These are phyloP conservation scores for Schlechtendalia chinensis DNA, from an alignment of 1,140 invertebrate species.

Conservation along the genomic window DNA sequence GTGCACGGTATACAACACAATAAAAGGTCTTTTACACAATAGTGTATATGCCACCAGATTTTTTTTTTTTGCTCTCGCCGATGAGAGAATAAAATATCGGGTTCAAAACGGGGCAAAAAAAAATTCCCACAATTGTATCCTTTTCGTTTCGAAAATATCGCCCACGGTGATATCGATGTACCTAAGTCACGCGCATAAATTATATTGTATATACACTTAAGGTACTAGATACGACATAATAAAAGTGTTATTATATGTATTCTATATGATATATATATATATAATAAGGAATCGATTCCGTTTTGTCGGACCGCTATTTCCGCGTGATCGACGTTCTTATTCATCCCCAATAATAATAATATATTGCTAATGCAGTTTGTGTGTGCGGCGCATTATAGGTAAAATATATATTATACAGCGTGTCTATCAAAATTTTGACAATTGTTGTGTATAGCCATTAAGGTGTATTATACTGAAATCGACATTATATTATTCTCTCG, in stretches of 20 bases:
- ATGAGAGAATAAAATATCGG: neutral
- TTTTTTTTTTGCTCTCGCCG: neutral
- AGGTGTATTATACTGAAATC: too few relatives aligned
- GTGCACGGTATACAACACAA: neutral
- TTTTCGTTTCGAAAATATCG: constrained; percentile 1
- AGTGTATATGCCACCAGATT: neutral
- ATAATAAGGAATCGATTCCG: neutral
- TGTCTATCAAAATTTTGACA: too few relatives aligned
- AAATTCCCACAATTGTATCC: neutral
- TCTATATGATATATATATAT: too few relatives aligned
- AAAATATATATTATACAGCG: neutral
- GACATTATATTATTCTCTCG: too few relatives aligned
- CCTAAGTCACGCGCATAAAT: neutral
- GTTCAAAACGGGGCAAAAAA: neutral
- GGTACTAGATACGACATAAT: neutral
- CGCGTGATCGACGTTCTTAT: neutral
- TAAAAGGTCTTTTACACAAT: constrained; percentile 24
- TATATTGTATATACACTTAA: too few relatives aligned
- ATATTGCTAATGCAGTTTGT: neutral
- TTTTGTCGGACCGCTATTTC: neutral
- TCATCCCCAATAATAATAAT: too few relatives aligned
- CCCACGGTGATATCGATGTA: neutral
- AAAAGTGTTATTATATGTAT: neutral
- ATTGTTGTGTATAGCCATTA: too few relatives aligned
- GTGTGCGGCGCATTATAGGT: too few relatives aligned